Percentiles rank a stretch among this genome's conserved stretches.
These are phyloP conservation scores for Masnerella sp. DNA, from an alignment of 2,888 invertebrate genomes.

Conservation along the genomic window DNA sequence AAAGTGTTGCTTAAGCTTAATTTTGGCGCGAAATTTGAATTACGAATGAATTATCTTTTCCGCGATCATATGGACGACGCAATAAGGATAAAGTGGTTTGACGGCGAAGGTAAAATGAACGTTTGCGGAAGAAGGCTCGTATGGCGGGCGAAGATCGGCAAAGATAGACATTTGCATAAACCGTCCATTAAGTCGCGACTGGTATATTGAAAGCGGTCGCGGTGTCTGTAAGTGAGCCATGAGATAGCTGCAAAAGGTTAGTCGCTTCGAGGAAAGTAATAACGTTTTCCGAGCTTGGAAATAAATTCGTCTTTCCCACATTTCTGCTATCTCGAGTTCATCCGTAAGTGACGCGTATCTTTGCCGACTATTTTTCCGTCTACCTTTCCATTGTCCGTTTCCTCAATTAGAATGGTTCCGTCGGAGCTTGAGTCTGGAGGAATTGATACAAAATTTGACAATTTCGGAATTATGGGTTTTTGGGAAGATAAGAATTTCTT, in stretches of 20 bases:
- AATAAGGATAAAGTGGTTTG: constrained; percentile 54
- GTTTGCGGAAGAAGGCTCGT: constrained; percentile 54
- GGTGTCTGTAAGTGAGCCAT: constrained; percentile 67
- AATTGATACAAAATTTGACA: too few species aligned
- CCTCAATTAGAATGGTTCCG: too few species aligned
- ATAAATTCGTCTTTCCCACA: constrained; percentile 59
- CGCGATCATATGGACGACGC: constrained; percentile 22
- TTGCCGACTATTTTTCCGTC: constrained; percentile 25
- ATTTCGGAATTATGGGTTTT: too few species aligned
- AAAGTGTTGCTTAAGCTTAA: too few species aligned
- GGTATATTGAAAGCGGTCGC: constrained; percentile 70
- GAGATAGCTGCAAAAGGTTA: constrained; percentile 63
- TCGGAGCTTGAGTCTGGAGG: too few species aligned
- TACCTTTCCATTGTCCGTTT: neutral
- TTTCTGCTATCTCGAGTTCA: constrained; percentile 42
- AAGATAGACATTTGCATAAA: constrained; percentile 72
- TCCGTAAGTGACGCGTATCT: constrained; percentile 46
- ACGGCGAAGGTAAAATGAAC: constrained; percentile 54
- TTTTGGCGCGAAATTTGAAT: too few species aligned
- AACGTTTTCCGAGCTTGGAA: constrained; percentile 67
- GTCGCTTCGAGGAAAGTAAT: constrained; percentile 70
- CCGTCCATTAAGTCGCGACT: constrained; percentile 71
- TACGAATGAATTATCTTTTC: constrained; percentile 40
- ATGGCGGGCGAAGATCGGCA: constrained; percentile 59
- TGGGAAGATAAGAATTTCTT: too few species aligned